phyloP scores from a whole-genome alignment of 2,113 vertebrate species.

The Microtus ochrogaster region DNA sequence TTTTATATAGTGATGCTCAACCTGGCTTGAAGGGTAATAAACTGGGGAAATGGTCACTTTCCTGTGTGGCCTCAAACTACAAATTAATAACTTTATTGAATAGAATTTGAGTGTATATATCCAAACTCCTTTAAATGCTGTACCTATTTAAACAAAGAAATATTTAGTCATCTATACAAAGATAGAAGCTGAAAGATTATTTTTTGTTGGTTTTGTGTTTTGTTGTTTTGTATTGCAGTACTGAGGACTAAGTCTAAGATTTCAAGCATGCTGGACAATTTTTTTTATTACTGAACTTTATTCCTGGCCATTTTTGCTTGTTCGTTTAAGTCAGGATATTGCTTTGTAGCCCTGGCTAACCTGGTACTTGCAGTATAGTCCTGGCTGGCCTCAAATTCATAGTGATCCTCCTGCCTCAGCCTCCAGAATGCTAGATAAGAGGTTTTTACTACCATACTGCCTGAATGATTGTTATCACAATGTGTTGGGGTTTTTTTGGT shows the following conservation, averaged over 20 bases:
- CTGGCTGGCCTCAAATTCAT: not conserved
- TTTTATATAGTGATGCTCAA: not conserved
- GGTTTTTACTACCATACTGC: not conserved
- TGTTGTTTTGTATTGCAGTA: not conserved
- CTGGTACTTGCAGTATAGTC: not conserved
- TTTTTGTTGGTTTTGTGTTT: not conserved
- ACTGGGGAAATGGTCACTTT: not conserved
- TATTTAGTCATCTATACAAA: constrained; percentile 26
- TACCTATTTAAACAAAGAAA: constrained; percentile 48
- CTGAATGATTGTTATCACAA: constrained; percentile 34
- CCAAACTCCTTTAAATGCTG: constrained; percentile 50
- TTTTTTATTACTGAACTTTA: not conserved
- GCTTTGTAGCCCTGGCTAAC: not conserved
- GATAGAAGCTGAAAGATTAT: constrained; percentile 30
- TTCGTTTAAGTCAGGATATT: not conserved
- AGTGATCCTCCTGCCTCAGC: not conserved
- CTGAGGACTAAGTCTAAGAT: not conserved
- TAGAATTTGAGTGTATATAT: constrained; percentile 11
- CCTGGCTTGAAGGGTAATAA: constrained; percentile 3
- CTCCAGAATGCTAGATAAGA: not conserved
- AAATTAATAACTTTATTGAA: constrained; percentile 37
- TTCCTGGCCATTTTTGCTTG: not conserved
- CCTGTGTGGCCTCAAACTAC: not conserved
- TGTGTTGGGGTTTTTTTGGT: not conserved
- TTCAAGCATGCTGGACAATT: not conserved